Evolutionary conservation across 2,797 vertebrate genomes (phyloP), one percentile per base, ranked within the genome.

Genomic region (Sparus aurata): DNA sequence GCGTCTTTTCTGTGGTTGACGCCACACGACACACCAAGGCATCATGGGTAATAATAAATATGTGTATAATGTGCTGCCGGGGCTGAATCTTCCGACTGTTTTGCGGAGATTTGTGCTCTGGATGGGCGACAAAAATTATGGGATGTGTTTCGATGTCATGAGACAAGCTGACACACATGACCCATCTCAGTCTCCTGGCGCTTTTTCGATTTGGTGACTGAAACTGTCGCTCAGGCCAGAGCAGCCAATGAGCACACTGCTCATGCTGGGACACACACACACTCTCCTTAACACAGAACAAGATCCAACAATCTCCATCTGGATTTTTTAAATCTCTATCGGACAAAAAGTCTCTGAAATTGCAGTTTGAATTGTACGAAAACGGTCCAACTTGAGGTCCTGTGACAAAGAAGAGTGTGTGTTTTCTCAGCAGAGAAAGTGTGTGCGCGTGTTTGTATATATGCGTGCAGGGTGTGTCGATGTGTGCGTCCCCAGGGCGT

Each of bases 1-100:
- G 96, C 97, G 97, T 97, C 97, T 97, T 96, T 96, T 97, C 98
- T 98, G 98, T 95, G 98, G 98, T 99, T 99, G 98, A 99, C 96
- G 96, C 98, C 97, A 97, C 97, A 96, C 97, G 97, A 96, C 97
- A 97, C 97, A 98, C 97, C 96, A 92, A 96, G 95, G 97, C 97
- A 97, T 97, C 94, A 95, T 97, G 96, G 95, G 96, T 96, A 93
- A 95, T 45, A 47, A 54, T 91, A 34, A 27, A 18, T 8, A 11
- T 18, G 13, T 27, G 23, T n/a, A 25, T 1, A 34, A 34, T 34
- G 34, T 34, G 34, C 34, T 49, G 59, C 49, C 15, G 69, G 79
- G 73, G 54, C 63, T 61, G 63, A 89, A 89, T 89, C 75, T 81
- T 82, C 81, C 52, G 2, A 54, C 89, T 15, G 95, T 94, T 96